phyloP scores from a whole-genome alignment of 2,797 vertebrate species.

The Fratercula arctica region DNA sequence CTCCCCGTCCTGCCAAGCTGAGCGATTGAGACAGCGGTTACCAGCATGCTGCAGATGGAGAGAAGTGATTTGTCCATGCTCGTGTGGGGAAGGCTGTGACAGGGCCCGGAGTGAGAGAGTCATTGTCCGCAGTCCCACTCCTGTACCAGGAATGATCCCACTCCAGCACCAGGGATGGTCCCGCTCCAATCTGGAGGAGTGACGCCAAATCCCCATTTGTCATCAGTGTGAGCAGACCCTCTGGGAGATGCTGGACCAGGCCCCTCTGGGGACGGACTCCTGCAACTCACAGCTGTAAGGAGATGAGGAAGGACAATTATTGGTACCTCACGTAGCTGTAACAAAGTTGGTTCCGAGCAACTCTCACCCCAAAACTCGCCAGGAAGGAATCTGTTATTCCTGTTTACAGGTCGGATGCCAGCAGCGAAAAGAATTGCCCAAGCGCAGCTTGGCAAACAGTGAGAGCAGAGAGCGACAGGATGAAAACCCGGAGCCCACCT shows the following conservation, averaged over 20 bases:
- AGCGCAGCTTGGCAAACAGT: neutral
- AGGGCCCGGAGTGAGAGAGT: too few species aligned
- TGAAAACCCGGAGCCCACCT: neutral
- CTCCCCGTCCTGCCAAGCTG: neutral
- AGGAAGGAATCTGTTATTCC: neutral
- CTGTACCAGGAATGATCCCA: too few species aligned
- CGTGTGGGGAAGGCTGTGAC: neutral
- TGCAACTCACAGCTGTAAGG: neutral
- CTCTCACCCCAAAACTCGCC: neutral
- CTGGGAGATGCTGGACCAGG: neutral
- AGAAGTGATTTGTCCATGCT: neutral
- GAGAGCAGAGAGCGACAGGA: accelerated
- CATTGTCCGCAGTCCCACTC: accelerated
- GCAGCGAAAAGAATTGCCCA: neutral
- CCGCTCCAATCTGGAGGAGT: accelerated
- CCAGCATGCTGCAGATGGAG: accelerated
- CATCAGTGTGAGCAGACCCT: neutral
- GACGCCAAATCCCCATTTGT: neutral
- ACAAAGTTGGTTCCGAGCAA: neutral
- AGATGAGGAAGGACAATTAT: accelerated
- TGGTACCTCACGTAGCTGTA: neutral
- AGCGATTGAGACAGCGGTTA: neutral
- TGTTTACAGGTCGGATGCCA: accelerated
- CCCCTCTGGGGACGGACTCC: neutral
- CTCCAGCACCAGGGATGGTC: too few species aligned